Base-by-base conservation (phyloP, 2,888 invertebrate genomes). In the Apodemia hepburni region DNA sequence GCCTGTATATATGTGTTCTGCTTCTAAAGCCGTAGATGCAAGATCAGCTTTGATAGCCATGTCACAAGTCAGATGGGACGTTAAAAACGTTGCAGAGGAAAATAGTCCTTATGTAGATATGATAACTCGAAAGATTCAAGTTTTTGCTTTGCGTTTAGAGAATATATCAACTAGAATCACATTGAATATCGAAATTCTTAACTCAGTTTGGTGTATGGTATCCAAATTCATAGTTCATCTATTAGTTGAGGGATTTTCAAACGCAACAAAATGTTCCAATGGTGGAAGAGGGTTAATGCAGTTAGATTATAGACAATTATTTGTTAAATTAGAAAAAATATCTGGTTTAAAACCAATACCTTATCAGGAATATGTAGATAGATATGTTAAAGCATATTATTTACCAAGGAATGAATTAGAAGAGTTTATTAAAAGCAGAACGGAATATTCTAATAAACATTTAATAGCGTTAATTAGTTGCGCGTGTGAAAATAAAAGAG, bases 251-350 rank as follows among this genome's bases (percentile, higher is more conserved):
- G 99, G 98, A 38, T 98, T 96, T 87, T 95, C 98, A 0, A 96
- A 95, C 75, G 96, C 97, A 0, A 97, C 96, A 67, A 98, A 98
- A 80, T 99, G 99, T 84, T 96, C 98, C 0, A 98, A 98, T 72
- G 99, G 98, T 29, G 99, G 99, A 0, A 92, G 99, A 49, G 99
- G 98, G 0, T 85, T 99, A 11, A 99, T 99, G 99, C 99, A 99
- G 79, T 90, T 99, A 27, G 99, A 99, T 91, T 99, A 98, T 77
- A 97, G 98, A 8, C 99, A 99, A 80, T 95, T 99, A 67, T 94
- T 98, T 70, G 95, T 97, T 27, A 98, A 98, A 79, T 92, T 98
- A 61, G 98, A 99, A 82, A 95, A 96, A 75, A 94, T 98, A 62
- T 96, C 98, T 0, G 94, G 94, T 0, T 79, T 98, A 8, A 95